Base-by-base conservation (phyloP, 2,797 vertebrate species). In the Leuciscus waleckii region DNA sequence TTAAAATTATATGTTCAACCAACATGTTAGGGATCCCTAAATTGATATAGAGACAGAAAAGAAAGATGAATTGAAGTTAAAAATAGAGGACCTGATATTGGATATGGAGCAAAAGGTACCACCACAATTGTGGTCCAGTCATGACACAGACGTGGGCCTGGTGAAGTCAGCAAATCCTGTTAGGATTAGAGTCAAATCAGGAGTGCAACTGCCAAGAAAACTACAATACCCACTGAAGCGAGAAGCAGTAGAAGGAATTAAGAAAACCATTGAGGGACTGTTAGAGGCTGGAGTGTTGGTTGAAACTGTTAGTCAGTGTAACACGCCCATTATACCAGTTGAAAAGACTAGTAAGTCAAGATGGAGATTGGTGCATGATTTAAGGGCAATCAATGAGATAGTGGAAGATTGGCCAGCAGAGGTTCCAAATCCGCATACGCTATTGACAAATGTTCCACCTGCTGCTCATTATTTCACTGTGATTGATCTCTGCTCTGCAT, bases 221-320 rank as follows among this genome's bases (percentile, higher is more conserved):
- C 1, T 0, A 0, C 56, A 79, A n/a, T 26, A 79, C 2, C 37
- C 4, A 1, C 1, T 79, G 0, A 41, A 43, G 4, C 2, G 0
- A 46, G 77, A 17, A 43, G 6, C 58, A 11, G 16, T 17, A 4
- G 32, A 79, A 21, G 56, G 77, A 43, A 79, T 79, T 0, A 37
- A 11, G 2, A 29, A 17, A 1, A 37, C 77, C 21, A 79, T 79
- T 17, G 32, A 58, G 2, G 77, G 56, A 7, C 2, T 80, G 1
- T 0, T 69, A 23, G 0, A 26, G 17, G 65, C 65, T n/a, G 61
- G 65, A 2, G 65, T 69, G 1, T 5, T 81, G 0, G 0, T 29
- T 5, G 43, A 81, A 56, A 69, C 23, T 1, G 5, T 0, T 10
- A 23, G 29, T 5, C 2, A 8, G 2, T 19, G 11, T 8, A 81